Base-by-base conservation (phyloP, 2,888 invertebrate genomes). In the Strigamia crassipes region DNA sequence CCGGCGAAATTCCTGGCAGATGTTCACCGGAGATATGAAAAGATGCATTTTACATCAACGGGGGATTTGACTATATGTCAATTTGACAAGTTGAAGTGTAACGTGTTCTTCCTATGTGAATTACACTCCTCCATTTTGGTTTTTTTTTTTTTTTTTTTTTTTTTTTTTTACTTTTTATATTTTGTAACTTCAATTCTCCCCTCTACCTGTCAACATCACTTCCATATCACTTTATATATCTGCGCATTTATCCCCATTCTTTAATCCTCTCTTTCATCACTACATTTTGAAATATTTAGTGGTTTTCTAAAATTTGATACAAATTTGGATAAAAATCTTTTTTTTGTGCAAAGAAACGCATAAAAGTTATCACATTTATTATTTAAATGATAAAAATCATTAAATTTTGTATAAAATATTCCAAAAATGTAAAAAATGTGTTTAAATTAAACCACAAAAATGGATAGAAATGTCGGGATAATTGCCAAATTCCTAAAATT, bases 1-100 rank as follows among this genome's bases (percentile, higher is more conserved):
- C 61, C 61, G 61, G 61, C 61, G 61, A 61, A 23, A 61, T 61
- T 61, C 61, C 61, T 61, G 61, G 61, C 61, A 61, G 61, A 61
- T 61, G 61, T 61, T 61, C 61, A 61, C 61, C 61, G 61, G 61
- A 61, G 61, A 61, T 61, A 61, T 61, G 61, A 61, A 61, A 61
- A 61, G 61, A 61, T 61, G 61, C 61, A 61, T 61, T 61, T 61
- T 61, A 61, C n/a, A 61, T 61, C 61, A 61, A 61, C 61, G 61
- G 61, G 61, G 61, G 61, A 61, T 61, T 61, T 61, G 61, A 61
- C 61, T 61, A 61, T 61, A 61, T 61, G 61, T 61, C 61, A 61
- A 61, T 61, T 61, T 61, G 61, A 61, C 61, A 61, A 61, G 61
- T 61, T 61, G 61, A 61, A 61, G 61, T 61, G 61, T 61, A 61